A percentile compares a stretch with the other conserved stretches of the same genome.
phyloP scores from a whole-genome alignment of 1,140 invertebrate species.

The Cecropterus lyciades region DNA sequence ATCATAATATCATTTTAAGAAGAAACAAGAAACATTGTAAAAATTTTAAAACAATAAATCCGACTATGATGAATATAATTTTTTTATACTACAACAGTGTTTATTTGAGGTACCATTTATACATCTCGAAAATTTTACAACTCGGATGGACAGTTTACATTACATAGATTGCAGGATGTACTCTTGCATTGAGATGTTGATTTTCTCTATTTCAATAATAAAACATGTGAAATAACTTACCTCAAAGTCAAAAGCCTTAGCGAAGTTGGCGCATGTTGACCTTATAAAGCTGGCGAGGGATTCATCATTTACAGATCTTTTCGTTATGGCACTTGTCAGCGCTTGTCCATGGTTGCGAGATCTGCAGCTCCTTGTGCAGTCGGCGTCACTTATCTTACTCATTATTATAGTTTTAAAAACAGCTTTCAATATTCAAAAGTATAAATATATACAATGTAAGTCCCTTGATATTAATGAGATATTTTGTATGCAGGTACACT shows the following conservation, averaged over 20 bases:
- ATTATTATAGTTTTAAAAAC: slow-evolving; percentile 41
- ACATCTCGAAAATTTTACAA: too few species aligned
- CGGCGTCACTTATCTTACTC: slow-evolving; percentile 72
- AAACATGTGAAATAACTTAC: neutral
- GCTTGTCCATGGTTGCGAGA: slow-evolving; percentile 86
- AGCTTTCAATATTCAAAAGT: neutral
- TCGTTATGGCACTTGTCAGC: slow-evolving; percentile 86
- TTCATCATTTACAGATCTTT: slow-evolving; percentile 83
- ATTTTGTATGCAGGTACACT: slow-evolving; percentile 45
- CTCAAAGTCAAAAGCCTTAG: slow-evolving; percentile 83
- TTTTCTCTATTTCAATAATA: too few species aligned
- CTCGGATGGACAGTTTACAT: too few species aligned
- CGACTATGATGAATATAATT: too few species aligned
- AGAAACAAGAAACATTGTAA: too few species aligned
- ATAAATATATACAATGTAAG: slow-evolving; percentile 1
- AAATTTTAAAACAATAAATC: too few species aligned
- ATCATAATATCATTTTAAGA: too few species aligned
- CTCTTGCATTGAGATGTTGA: too few species aligned
- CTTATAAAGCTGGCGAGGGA: slow-evolving; percentile 85
- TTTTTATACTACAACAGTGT: too few species aligned
- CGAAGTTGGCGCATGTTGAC: slow-evolving; percentile 85
- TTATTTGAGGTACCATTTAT: too few species aligned
- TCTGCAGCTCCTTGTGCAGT: slow-evolving; percentile 85
- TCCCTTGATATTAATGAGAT: slow-evolving; percentile 7
- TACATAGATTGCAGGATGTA: too few species aligned